Base-by-base conservation (phyloP, 1,140 invertebrate species). In the Protaetia brevitarsis region DNA sequence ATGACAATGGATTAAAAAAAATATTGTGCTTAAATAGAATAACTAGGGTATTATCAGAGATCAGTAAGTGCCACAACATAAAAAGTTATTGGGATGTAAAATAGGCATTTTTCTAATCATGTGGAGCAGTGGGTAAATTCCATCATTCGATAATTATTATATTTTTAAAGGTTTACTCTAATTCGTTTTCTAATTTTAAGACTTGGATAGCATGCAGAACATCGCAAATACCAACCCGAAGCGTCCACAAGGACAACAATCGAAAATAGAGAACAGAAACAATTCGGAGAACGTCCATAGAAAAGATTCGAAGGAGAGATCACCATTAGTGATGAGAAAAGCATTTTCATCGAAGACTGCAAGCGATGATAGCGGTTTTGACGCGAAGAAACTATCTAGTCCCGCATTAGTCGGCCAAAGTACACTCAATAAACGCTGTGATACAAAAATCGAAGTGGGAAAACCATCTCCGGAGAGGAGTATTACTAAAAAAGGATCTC, bases 331-430 rank as follows among this genome's bases (percentile, higher is more conserved):
- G 11, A 51, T 19, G 11, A 16, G 41, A 19, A 51, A 7, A 51
- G 19, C 31, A 34, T n/a, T 23, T 51, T 51, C 13, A 51, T 51
- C 41, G 19, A 51, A 51, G 11, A 8, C 19, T 19, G 26, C 19
- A 23, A 51, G 11, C 11, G 26, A 51, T 11, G 41, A 51, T 23
- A 51, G 26, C 6, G 19, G 26, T 23, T 19, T 51, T 51, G n/a
- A 63, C 34, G 34, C 66, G 10, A 63, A 71, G 36, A 69, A 75
- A 64, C 63, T 74, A 36, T 73, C 74, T 65, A 77, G 74, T 73
- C 73, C 76, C 11, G 73, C 68, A 10, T 64, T 77, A 64, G 73
- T 77, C 28, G 70, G 68, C 58, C 68, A 67, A 62, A 74, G 63
- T 37, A 8, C 11, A 36, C 5, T 34, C 4, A 62, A 23, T 51